Evolutionary conservation across 2,113 vertebrate genomes (phyloP).

Genomic region (Leptobrachium ailaonicum): DNA sequence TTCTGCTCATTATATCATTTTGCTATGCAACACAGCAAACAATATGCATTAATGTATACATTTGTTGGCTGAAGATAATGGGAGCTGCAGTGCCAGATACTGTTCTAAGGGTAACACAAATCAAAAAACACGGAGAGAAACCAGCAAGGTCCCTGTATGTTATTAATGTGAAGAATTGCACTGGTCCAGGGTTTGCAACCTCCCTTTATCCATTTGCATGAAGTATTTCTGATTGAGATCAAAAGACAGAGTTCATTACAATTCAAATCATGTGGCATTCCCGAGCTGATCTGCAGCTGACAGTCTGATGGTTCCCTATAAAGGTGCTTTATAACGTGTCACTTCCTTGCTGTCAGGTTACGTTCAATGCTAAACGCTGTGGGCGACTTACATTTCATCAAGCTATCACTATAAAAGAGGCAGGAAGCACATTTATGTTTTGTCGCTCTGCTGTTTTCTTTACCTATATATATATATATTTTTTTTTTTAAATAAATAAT

Average conservation of each 20-base stretch:
- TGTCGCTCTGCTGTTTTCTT: conserved; percentile 12
- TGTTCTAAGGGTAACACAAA: background rate
- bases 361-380: conserved; percentile 21
- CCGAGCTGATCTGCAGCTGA: conserved; percentile 9
- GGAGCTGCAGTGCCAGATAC: too few relatives aligned
- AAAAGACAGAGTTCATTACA: conserved; percentile 32
- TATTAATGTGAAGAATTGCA: background rate
- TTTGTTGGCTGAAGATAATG: too few relatives aligned
- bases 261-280: conserved; percentile 33
- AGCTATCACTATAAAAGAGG: background rate
- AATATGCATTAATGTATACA: too few relatives aligned
- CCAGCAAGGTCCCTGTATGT: background rate
- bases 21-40: too few relatives aligned
- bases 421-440: background rate
- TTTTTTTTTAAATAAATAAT: background rate
- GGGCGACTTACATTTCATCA: background rate
- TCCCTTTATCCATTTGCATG: background rate
- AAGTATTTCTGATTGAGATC: conserved; percentile 50
- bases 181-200: background rate
- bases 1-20: too few relatives aligned
- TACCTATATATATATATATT: too few relatives aligned
- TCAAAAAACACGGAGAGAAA: background rate
- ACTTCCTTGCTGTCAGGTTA: conserved; percentile 36
- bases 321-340: conserved; percentile 22
- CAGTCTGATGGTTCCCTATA: conserved; percentile 29